A percentile compares a stretch with the other conserved stretches of the same genome.
phyloP scores from a whole-genome alignment of 2,888 invertebrate genomes.

The Orthosia cruda region DNA sequence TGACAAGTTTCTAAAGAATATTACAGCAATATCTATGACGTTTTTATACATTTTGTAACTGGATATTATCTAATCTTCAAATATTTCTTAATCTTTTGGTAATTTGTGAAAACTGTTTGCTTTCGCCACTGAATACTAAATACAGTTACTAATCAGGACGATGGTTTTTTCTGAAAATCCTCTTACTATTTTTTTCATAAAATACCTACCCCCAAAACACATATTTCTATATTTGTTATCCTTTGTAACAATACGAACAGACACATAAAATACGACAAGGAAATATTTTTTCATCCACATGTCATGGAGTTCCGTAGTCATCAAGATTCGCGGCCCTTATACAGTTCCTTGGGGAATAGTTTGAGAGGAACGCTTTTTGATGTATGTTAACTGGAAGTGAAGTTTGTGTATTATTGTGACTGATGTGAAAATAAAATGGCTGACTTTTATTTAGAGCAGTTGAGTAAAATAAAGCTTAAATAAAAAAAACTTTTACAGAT shows the following conservation, averaged over 20 bases:
- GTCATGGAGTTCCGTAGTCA: constrained; percentile 31
- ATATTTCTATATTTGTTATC: not conserved
- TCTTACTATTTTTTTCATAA: no score
- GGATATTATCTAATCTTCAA: no score
- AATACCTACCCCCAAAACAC: not conserved
- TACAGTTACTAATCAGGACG: no score
- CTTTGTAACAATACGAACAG: constrained; percentile 4
- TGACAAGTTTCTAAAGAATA: no score
- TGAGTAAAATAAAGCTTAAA: not conserved
- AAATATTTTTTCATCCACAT: constrained; percentile 28
- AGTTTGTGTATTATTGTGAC: not conserved
- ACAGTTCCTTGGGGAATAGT: constrained; percentile 38
- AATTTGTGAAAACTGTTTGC: no score
- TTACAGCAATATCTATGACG: no score
- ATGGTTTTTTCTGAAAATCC: no score
- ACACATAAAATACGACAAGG: not conserved
- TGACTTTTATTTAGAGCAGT: not conserved
- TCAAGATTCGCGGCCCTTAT: constrained; percentile 34
- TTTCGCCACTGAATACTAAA: no score
- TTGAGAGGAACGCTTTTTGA: constrained; percentile 16
- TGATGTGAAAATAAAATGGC: not conserved
- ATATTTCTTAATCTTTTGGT: no score
- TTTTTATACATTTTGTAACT: no score
- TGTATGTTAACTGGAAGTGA: constrained; percentile 12
- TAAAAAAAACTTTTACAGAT: no score